Conservation (phyloP, 23 tunicate genomes). For the Phallusia fumigata region DNA sequence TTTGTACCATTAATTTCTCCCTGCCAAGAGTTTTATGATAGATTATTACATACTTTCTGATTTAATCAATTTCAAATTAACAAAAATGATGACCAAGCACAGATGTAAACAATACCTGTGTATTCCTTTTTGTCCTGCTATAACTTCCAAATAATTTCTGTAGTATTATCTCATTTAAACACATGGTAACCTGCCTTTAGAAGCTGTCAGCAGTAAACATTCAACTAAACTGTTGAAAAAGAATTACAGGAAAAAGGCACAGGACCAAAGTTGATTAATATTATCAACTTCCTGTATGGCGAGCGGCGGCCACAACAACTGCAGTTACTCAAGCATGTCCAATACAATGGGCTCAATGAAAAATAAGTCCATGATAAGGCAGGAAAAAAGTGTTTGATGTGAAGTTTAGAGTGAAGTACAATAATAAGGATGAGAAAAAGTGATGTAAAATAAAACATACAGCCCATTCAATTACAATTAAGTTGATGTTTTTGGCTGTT, state of each 20-base stretch:
- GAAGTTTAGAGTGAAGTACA: no score
- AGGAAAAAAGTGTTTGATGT: no score
- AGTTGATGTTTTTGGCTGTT: no score
- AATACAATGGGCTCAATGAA: background rate
- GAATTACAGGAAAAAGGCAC: background rate
- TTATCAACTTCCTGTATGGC: constrained; percentile 3
- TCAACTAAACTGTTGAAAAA: background rate
- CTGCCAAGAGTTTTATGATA: no score
- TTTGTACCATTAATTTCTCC: no score
- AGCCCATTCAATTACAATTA: no score
- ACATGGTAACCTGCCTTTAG: background rate
- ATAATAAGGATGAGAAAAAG: no score
- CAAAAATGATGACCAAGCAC: no score
- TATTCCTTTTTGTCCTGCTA: background rate
- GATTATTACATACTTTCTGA: no score
- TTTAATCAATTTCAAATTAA: no score
- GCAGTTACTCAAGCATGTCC: background rate
- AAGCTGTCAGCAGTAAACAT: background rate
- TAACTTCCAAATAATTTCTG: background rate
- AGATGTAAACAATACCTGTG: background rate
- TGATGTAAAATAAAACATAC: no score
- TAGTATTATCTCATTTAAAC: background rate
- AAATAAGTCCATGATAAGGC: background rate
- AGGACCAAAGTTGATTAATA: constrained; percentile 1
- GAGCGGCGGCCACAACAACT: background rate